These are phyloP conservation scores for Terrapene triunguis DNA, from an alignment of 2,113 vertebrate species.

Conservation along the genomic window DNA sequence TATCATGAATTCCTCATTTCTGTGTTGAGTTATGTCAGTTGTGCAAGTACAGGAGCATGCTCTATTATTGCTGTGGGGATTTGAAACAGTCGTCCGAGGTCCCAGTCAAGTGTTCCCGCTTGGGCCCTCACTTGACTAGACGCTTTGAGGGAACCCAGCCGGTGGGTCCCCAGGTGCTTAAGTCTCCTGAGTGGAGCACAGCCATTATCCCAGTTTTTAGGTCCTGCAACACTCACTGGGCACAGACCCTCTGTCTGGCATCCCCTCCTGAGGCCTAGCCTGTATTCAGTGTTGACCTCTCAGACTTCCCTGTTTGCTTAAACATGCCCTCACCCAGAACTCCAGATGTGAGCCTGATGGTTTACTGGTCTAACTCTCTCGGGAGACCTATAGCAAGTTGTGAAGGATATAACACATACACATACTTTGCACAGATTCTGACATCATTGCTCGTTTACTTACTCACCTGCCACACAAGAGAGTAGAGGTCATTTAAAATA, in stretches of 20 bases:
- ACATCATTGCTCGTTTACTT: not conserved
- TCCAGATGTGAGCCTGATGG: too few species aligned
- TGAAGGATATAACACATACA: not conserved
- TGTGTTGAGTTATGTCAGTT: not conserved
- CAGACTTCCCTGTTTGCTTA: not conserved
- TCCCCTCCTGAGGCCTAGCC: not conserved
- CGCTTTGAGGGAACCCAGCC: not conserved
- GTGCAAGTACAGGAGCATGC: not conserved
- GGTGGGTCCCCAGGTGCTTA: not conserved
- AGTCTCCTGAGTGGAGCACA: not conserved
- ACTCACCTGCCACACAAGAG: not conserved
- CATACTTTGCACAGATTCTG: not conserved
- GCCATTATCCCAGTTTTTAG: not conserved
- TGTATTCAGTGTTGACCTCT: not conserved
- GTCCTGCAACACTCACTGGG: too few species aligned
- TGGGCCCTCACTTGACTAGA: not conserved
- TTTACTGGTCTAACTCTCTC: too few species aligned
- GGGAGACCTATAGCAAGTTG: not conserved
- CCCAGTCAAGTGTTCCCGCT: not conserved
- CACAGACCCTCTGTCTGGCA: not conserved
- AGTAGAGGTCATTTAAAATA: not conserved
- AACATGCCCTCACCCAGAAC: too few species aligned
- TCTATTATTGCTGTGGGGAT: not conserved
- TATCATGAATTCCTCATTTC: not conserved
- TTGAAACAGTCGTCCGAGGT: not conserved